Evolutionary conservation across 2,888 invertebrate genomes (phyloP), one percentile per base, ranked within the genome.

Genomic region (Sericinus montela): DNA sequence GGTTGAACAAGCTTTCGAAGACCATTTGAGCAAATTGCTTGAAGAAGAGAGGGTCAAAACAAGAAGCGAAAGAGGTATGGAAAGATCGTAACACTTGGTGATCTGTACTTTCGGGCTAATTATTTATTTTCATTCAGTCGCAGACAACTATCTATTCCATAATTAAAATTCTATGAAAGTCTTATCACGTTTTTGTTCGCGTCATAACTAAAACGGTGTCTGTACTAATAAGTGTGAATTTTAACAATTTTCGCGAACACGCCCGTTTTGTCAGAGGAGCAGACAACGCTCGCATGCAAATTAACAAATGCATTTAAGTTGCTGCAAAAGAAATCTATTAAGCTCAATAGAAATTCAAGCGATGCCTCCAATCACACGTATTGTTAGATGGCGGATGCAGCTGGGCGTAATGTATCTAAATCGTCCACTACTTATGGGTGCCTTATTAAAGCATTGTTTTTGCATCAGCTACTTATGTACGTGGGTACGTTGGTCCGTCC

Each of bases 361-460:
- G 49, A 49, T 45, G 55, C 43, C 13, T 15, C 29, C 43, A 46
- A 25, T 40, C 48, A 52, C 52, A 46, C 49, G 45, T 54, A 46
- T 40, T 46, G 50, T 55, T 56, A 57, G 55, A 46, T 53, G 59
- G 58, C 57, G 59, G 46, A 36, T 42, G 50, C 49, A 59, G 57
- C 58, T 57, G 54, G 57, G 57, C 58, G 62, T 62, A 54, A 55
- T 51, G 51, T 51, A 38, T 51, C 54, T 43, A 49, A 54, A 63
- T 53, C 38, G 44, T 14, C 47, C 32, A 45, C 47, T 48, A 48
- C 53, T 56, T 55, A 55, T 56, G 51, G 58, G 19, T 54, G 52
- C 47, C 57, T 68, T 65, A 76, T 70, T 68, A 68, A 61, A 57
- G 65, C 58, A 79, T 80, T 80, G 79, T 79, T 71, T 69, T 64